These are phyloP conservation scores for Alces alces DNA, from an alignment of 2,113 vertebrate species.

Conservation along the genomic window DNA sequence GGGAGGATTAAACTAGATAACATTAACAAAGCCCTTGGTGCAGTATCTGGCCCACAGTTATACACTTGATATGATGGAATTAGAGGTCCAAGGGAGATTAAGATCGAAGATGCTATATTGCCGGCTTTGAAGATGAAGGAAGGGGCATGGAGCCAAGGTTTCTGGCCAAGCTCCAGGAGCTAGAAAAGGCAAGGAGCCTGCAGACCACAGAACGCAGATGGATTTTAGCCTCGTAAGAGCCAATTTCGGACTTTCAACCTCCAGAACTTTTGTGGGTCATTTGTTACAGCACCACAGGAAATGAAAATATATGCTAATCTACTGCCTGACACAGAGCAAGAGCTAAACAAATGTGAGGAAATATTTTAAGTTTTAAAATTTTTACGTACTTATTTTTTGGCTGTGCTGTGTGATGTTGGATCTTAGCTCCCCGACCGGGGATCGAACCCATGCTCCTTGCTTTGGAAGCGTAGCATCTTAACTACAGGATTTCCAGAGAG, in stretches of 20 bases:
- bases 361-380: background rate
- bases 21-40: rapidly evolving
- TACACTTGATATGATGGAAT: too few relatives aligned
- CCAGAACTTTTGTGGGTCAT: background rate
- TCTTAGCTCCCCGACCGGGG: background rate
- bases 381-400: background rate
- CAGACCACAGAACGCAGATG: rapidly evolving
- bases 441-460: background rate
- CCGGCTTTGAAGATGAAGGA: background rate
- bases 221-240: background rate
- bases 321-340: background rate
- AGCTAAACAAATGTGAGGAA: background rate
- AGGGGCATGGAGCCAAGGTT: background rate
- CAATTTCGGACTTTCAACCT: background rate
- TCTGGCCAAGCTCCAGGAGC: background rate
- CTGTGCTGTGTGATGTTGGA: background rate
- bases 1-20: background rate
- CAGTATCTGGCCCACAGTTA: too few relatives aligned
- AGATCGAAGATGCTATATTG: rapidly evolving
- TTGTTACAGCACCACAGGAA: background rate
- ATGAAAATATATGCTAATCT: background rate
- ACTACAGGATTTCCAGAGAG: background rate
- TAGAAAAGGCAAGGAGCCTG: background rate
- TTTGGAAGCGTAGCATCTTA: background rate
- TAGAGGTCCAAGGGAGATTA: background rate